Base-by-base conservation (phyloP, 92 coral and sea anemone species). In the Umimayanthus kanabou region DNA sequence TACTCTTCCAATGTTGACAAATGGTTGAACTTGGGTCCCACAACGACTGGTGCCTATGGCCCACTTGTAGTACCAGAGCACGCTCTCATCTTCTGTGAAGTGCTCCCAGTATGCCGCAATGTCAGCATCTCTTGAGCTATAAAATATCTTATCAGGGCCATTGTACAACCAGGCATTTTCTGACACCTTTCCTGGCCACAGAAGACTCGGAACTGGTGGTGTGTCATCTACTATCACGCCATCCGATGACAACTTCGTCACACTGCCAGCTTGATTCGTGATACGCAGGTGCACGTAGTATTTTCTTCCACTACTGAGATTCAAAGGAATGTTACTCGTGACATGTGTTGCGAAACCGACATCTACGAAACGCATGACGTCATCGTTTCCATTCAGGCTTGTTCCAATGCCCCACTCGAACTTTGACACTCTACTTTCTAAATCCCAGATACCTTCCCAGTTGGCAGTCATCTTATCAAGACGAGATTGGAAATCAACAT, bases 371-470 rank as follows among this genome's bases (percentile, higher is more conserved):
- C 65, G 81, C 73, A 66, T 84, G 45, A 81, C 79, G 76, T 83
- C 90, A 53, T 89, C 91, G 74, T 82, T 87, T 85, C 91, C 87
- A 11, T 37, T 88, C n/a, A 65, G 73, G 76, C 89, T 92, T 26
- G 93, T 83, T 30, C 96, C 98, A 80, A 97, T 90, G 66, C 94
- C 92, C 99, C 99, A 97, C 77, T 95, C 94, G 86, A 97, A 97
- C 75, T 89, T 91, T n/a, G 88, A 94, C 16, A 97, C 91, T 81
- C 96, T 94, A 80, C 99, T 97, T 81, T 95, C 97, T 85, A 97
- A 80, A 85, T 97, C 99, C 98, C 97, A 97, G 79, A 97, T 88
- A 66, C 96, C 95, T 89, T 97, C 99, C 99, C 99, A 97, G 89
- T 97, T 97, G 3, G 98, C 99, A 30, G 96, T 92, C 87, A 97